Evolutionary conservation across 2,113 vertebrate species (phyloP).

Genomic region (Calonectris borealis): DNA sequence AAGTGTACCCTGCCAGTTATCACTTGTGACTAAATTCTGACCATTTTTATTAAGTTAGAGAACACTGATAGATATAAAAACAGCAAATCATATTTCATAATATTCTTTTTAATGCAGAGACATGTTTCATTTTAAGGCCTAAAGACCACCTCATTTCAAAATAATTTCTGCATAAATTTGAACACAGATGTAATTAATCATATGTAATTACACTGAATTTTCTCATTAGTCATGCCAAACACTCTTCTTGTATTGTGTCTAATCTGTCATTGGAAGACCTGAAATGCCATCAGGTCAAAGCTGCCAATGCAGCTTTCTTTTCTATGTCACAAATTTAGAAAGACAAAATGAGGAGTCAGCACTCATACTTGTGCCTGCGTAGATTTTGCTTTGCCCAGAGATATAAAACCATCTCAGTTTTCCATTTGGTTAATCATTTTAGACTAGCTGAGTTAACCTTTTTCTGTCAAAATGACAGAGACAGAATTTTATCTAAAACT

Average conservation of each 20-base stretch:
- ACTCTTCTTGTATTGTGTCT: background rate
- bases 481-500: background rate
- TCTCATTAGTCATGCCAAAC: constrained; percentile 29
- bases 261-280: background rate
- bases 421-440: background rate
- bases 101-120: background rate
- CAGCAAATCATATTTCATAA: background rate
- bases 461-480: constrained; percentile 19
- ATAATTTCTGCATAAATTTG: background rate
- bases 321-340: constrained; percentile 25
- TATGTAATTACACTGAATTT: background rate
- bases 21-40: background rate
- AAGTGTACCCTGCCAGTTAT: background rate
- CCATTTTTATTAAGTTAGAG: background rate
- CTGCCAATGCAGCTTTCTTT: background rate
- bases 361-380: background rate
- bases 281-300: background rate
- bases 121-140: background rate
- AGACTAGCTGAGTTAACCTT: constrained; percentile 33
- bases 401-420: background rate
- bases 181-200: background rate
- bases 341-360: constrained; percentile 52
- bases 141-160: background rate
- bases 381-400: constrained; percentile 25
- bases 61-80: background rate